phyloP scores from a whole-genome alignment of 2,888 invertebrate genomes.

The Halictus quadricinctus region DNA sequence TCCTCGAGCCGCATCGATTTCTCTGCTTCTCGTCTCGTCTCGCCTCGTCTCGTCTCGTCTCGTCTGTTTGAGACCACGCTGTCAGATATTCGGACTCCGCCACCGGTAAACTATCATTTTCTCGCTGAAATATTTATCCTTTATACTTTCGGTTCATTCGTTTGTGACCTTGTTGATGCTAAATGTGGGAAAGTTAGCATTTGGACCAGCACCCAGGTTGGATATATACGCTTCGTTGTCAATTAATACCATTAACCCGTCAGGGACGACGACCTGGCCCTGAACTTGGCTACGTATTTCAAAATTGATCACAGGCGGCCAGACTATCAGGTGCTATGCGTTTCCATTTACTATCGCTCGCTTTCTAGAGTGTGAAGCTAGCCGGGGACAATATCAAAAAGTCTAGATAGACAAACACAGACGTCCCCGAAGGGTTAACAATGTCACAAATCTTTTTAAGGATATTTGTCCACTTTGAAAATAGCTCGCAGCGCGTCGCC shows the following conservation, averaged over 20 bases:
- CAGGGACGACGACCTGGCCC: too few relatives aligned
- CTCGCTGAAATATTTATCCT: background rate
- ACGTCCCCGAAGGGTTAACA: too few relatives aligned
- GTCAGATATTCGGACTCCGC: background rate
- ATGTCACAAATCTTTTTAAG: too few relatives aligned
- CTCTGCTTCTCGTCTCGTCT: background rate
- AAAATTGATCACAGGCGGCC: background rate
- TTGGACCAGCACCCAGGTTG: too few relatives aligned
- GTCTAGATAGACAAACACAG: too few relatives aligned
- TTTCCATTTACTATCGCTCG: too few relatives aligned
- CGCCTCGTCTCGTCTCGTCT: background rate
- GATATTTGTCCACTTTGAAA: background rate
- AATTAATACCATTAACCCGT: too few relatives aligned
- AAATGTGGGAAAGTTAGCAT: background rate
- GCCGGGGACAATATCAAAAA: too few relatives aligned
- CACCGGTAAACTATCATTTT: background rate
- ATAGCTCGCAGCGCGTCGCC: background rate
- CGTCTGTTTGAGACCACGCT: background rate
- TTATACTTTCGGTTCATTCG: background rate
- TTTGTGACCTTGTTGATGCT: background rate
- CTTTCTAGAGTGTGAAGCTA: background rate
- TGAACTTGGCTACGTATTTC: background rate
- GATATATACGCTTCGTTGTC: too few relatives aligned
- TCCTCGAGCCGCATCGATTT: constrained; percentile 33
- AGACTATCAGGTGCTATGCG: too few relatives aligned